A percentile compares a stretch with the other conserved stretches of the same genome.
Conservation (phyloP, 2,797 vertebrate genomes). For the Etheostoma nigrum region DNA sequence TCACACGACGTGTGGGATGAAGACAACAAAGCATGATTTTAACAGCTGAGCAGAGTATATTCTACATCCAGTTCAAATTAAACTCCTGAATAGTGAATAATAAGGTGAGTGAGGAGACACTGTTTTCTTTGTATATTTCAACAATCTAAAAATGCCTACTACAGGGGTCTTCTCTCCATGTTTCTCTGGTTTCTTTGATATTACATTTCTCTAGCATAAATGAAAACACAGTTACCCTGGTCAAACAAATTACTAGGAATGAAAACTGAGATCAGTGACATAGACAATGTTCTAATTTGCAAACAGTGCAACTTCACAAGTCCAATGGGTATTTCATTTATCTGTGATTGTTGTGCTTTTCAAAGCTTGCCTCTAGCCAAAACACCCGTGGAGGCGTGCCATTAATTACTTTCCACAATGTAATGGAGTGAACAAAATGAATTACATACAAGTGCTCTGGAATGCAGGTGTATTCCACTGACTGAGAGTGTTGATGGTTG, state of each 20-base stretch:
- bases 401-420: slow-evolving; percentile 26
- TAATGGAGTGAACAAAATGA: not conserved
- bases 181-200: slow-evolving; percentile 17
- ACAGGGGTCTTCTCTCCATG: not conserved
- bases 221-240: slow-evolving; percentile 17
- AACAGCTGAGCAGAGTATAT: not conserved
- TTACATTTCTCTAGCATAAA: not conserved
- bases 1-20: not conserved
- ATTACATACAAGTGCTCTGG: not conserved
- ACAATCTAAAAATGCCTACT: not conserved
- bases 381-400: slow-evolving; percentile 19
- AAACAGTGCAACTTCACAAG: slow-evolving; percentile 6
- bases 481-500: not conserved
- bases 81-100: not conserved
- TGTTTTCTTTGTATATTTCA: too few relatives aligned
- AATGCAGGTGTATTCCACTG: slow-evolving; percentile 4
- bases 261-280: slow-evolving; percentile 23
- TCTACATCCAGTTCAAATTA: not conserved
- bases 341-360: slow-evolving; percentile 35
- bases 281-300: slow-evolving; percentile 14
- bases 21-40: not conserved
- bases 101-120: not conserved
- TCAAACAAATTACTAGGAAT: slow-evolving; percentile 18
- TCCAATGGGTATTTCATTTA: slow-evolving; percentile 13
- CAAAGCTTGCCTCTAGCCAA: slow-evolving; percentile 29